Conservation (phyloP, 2,113 vertebrate species). For the Sakesphorus luctuosus region DNA sequence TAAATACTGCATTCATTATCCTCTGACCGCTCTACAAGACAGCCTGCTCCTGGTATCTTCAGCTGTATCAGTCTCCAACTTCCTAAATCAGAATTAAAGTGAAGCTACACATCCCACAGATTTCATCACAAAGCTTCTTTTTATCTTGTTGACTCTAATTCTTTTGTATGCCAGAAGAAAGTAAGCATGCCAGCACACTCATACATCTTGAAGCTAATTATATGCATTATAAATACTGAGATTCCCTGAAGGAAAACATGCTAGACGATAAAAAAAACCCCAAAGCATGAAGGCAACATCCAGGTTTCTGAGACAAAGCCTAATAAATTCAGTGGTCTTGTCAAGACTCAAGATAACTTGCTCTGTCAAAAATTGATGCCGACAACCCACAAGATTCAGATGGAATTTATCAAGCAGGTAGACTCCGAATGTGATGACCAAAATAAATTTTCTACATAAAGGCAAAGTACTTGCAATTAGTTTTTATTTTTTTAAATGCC, state of each 20-base stretch:
- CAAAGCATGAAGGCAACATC: neutral
- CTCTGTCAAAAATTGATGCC: neutral
- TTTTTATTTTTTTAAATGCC: neutral
- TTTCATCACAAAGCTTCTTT: neutral
- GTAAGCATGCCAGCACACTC: neutral
- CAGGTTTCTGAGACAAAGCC: constrained; percentile 7
- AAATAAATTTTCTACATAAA: neutral
- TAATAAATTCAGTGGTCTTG: constrained; percentile 18
- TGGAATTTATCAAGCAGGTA: neutral
- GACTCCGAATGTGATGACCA: neutral
- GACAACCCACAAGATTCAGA: neutral
- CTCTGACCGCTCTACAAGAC: neutral
- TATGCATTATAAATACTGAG: neutral
- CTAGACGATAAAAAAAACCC: constrained; percentile 1
- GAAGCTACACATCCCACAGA: neutral
- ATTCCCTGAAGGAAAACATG: neutral
- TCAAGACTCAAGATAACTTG: neutral
- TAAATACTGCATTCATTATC: neutral
- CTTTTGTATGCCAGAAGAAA: neutral
- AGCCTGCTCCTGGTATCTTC: neutral
- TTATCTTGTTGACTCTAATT: neutral
- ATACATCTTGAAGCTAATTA: neutral
- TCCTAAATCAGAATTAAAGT: neutral
- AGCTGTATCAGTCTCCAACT: neutral
- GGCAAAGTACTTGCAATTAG: neutral